phyloP scores from a whole-genome alignment of 2,113 vertebrate genomes.

The Ornithorhynchus anatinus region DNA sequence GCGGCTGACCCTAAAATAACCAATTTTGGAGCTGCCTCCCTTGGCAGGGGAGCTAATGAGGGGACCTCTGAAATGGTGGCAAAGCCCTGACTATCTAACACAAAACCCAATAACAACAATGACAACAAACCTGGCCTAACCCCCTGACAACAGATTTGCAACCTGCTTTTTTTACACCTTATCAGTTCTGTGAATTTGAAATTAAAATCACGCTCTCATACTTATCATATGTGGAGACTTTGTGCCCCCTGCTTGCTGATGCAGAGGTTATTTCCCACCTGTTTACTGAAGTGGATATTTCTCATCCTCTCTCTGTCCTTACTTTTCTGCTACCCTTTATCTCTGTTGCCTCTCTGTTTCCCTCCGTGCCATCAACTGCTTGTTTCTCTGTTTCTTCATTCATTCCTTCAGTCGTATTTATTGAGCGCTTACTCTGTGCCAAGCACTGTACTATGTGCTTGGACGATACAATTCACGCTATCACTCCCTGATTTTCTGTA shows the following conservation, averaged over 20 bases:
- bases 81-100: background rate
- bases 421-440: background rate
- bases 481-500: background rate
- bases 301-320: background rate
- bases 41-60: conserved; percentile 39
- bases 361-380: background rate
- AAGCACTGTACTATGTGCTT: no score
- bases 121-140: background rate
- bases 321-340: background rate
- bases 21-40: conserved; percentile 45
- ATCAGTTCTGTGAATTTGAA: conserved; percentile 20
- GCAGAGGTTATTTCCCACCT: background rate
- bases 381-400: background rate
- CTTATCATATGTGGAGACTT: background rate
- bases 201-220: conserved; percentile 23
- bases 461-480: no score
- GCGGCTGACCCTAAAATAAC: conserved; percentile 37
- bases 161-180: background rate
- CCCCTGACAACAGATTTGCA: background rate
- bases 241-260: background rate
- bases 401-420: background rate
- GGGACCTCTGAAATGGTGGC: background rate
- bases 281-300: background rate
- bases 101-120: conserved; percentile 2
- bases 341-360: background rate